Percentiles rank a stretch among this genome's conserved stretches.
Conservation (phyloP, 64 coral and sea anemone species). For the Trachythela sp. region DNA sequence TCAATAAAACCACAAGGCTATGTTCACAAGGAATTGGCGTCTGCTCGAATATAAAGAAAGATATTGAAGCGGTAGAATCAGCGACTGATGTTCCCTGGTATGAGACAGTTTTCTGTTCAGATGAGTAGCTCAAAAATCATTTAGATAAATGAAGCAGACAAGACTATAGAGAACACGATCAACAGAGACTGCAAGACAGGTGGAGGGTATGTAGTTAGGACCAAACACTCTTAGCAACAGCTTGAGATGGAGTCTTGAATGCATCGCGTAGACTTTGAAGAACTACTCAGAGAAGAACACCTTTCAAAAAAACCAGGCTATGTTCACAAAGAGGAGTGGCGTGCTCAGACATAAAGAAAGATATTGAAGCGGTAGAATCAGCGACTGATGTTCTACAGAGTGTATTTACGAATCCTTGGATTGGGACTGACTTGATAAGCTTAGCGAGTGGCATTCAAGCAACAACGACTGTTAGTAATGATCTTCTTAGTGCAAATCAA, state of each 20-base stretch:
- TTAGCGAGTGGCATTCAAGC: conserved; percentile 29
- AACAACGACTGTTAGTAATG: conserved; percentile 11
- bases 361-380: conserved; percentile 49
- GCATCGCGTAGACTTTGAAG: background rate
- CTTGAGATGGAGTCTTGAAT: conserved; percentile 40
- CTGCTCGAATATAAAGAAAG: conserved; percentile 30
- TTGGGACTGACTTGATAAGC: conserved; percentile 15
- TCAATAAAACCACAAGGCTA: conserved; percentile 2
- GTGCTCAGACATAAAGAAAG: conserved; percentile 28
- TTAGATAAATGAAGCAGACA: conserved; percentile 32
- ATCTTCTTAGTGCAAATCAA: conserved; percentile 27
- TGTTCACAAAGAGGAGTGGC: conserved; percentile 25
- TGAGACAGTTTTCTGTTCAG: conserved; percentile 29
- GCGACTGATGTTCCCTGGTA: too few species aligned
- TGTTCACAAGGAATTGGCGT: conserved; percentile 23
- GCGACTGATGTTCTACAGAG: too few species aligned
- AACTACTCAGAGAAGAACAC: conserved; percentile 22
- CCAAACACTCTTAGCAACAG: conserved; percentile 28
- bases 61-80: conserved; percentile 49
- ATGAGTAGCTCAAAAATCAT: conserved; percentile 21
- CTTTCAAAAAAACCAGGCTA: background rate
- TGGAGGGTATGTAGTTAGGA: conserved; percentile 25
- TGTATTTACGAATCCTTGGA: conserved; percentile 41
- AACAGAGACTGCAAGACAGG: conserved; percentile 47
- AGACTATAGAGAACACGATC: conserved; percentile 38